Percentiles rank a stretch among this genome's conserved stretches.
phyloP scores from a whole-genome alignment of 92 coral and sea anemone species.

The Epizoanthus stellaris region DNA sequence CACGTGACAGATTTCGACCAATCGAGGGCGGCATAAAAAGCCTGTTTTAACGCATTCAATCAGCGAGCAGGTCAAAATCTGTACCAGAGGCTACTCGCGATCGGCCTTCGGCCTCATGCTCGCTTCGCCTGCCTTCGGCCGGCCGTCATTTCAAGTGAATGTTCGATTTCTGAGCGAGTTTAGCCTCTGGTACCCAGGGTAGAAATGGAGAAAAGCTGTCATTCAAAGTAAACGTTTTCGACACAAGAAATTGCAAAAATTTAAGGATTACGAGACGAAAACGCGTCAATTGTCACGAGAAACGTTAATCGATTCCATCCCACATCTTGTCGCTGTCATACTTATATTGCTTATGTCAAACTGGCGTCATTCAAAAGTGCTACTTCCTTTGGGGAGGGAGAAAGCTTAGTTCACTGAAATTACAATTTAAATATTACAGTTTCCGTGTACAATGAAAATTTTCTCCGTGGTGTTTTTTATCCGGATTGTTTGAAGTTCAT shows the following conservation, averaged over 20 bases:
- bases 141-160: no score
- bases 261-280: background rate
- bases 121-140: no score
- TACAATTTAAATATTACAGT: background rate
- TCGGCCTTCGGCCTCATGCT: no score
- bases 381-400: background rate
- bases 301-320: background rate
- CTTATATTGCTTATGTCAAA: conserved; percentile 3
- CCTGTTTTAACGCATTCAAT: no score
- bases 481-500: background rate
- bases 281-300: background rate
- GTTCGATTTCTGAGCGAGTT: no score
- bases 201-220: no score
- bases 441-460: background rate
- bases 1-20: no score
- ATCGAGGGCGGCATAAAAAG: no score
- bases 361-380: background rate
- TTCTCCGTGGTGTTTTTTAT: background rate
- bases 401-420: background rate
- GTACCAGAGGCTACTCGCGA: no score
- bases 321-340: background rate
- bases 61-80: no score
- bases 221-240: background rate
- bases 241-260: background rate
- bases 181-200: no score